Evolutionary conservation across 1,140 invertebrate species (phyloP), one percentile per base, ranked within the genome.

Genomic region (Archegozetes longisetosus): DNA sequence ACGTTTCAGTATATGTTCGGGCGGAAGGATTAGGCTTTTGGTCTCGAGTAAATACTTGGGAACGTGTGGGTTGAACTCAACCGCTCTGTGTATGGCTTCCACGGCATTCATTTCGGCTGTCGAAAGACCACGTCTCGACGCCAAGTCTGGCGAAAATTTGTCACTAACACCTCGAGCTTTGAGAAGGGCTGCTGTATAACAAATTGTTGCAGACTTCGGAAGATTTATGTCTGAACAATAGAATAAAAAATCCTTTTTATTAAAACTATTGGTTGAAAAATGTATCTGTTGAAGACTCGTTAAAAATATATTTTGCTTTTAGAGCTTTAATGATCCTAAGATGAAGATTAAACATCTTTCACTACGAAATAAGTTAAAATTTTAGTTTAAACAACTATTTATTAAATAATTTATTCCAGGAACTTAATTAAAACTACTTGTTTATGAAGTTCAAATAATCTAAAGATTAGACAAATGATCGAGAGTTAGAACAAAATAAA

Each of bases 61-160:
- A 67, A 97, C 93, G 76, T 97, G 91, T 55, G 94, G 94, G 80
- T 98, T 98, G 72, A 95, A 98, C 73, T 98, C 94, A 6, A 98
- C 91, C 1, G 94, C 94, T 72, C 90, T 75, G 71, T 96, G 92
- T 68, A 98, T 92, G 4, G 93, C 92, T 75, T 98, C 91, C 3
- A 96, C 86, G 2, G 93, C 93, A 64, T 83, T 84, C 82, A 94
- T 86, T 74, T 96, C 92, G 23, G 88, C 85, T 27, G 84, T 80
- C 51, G 83, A 90, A 47, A 93, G 74, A 1, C 89, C 88, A 67
- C 88, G 76, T 73, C 88, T 89, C 65, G 85, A 85, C 22, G 88
- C 85, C 57, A 87, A 79, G 68, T 94, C 89, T 26, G 88, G 85
- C 24, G 87, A 90, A 68, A 80, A 82, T 68, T 93, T 93, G 67